Percentiles rank a stretch among this genome's conserved stretches.
These are phyloP conservation scores for Drosophila anomalata DNA, from an alignment of 2,888 invertebrate genomes.

Conservation along the genomic window DNA sequence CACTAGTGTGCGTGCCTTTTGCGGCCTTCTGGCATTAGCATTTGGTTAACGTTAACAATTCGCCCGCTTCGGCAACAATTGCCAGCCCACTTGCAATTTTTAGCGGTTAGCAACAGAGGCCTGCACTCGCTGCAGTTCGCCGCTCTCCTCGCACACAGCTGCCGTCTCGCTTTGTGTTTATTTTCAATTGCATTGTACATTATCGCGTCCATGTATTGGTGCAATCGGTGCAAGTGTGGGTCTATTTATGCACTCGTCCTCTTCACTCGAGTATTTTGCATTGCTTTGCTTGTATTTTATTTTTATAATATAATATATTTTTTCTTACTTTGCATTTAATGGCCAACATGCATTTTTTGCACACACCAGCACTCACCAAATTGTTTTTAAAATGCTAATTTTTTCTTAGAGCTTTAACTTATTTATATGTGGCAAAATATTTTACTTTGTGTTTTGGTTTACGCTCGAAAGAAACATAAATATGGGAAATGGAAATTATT, in stretches of 20 bases:
- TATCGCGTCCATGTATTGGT: slow-evolving; percentile 55
- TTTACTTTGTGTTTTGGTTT: slow-evolving; percentile 63
- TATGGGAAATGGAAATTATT: slow-evolving; percentile 48
- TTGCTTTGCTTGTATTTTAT: slow-evolving; percentile 55
- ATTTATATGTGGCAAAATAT: slow-evolving; percentile 59
- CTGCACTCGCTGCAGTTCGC: slow-evolving; percentile 16
- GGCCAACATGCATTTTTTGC: slow-evolving; percentile 50
- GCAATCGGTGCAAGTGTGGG: slow-evolving; percentile 18
- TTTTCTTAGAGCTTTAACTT: slow-evolving; percentile 52
- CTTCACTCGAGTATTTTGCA: slow-evolving; percentile 71
- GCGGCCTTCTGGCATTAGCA: slow-evolving; percentile 71
- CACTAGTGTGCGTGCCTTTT: not conserved
- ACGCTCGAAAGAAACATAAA: slow-evolving; percentile 63
- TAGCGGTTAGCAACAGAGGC: slow-evolving; percentile 72
- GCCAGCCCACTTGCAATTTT: slow-evolving; percentile 47
- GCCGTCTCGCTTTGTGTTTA: slow-evolving; percentile 63
- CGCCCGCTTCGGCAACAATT: slow-evolving; percentile 52
- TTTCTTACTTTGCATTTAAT: slow-evolving; percentile 45
- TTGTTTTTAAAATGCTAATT: slow-evolving; percentile 70
- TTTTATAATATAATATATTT: not conserved
- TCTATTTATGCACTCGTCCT: slow-evolving; percentile 67
- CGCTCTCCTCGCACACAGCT: slow-evolving; percentile 37
- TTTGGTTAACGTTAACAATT: slow-evolving; percentile 74
- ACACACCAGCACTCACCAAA: slow-evolving; percentile 46
- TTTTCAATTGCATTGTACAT: slow-evolving; percentile 73